Evolutionary conservation across 2,888 invertebrate species (phyloP), one percentile per base, ranked within the genome.

Genomic region (Pecten maximus): DNA sequence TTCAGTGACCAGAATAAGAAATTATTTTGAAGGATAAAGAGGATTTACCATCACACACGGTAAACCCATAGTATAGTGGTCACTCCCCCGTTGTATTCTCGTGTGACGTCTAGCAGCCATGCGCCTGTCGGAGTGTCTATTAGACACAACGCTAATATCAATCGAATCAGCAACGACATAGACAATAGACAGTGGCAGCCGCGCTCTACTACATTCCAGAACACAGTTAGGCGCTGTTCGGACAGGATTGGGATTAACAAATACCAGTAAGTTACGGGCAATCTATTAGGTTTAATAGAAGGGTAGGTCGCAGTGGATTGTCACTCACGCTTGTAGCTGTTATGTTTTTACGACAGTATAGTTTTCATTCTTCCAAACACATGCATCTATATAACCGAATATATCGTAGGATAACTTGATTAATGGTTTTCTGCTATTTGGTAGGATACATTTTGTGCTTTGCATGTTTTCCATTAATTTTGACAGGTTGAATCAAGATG

Each of bases 91-190:
- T n/a, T n/a, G n/a, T 35, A 12, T 12, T 74, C 35, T 74, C 15
- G 74, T 35, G 28, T 74, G 74, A 15, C 35, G 74, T 28, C 35
- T 74, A 74, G 74, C 23, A 28, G 35, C 74, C 74, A 74, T 28
- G 15, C 74, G 74, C 74, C 74, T 23, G 28, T 74, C 35, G 28
- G 74, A 74, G 28, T 74, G 74, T 74, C 74, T 74, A 74, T 74
- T 74, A 74, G 74, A 35, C 74, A 74, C 74, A 74, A 74, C 74
- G 74, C 74, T 12, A 74, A 74, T 74, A 74, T 74, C 74, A 74
- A 74, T 74, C 74, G 74, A 74, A 74, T 74, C 74, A 74, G 28
- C 74, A 15, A 15, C 74, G 74, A 74, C 74, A 35, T 74, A 74
- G 74, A 74, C 74, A 74, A 74, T 74, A 74, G 74, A 74, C 74